Evolutionary conservation across 2,888 invertebrate genomes (phyloP).

Genomic region (Erebia ligea): DNA sequence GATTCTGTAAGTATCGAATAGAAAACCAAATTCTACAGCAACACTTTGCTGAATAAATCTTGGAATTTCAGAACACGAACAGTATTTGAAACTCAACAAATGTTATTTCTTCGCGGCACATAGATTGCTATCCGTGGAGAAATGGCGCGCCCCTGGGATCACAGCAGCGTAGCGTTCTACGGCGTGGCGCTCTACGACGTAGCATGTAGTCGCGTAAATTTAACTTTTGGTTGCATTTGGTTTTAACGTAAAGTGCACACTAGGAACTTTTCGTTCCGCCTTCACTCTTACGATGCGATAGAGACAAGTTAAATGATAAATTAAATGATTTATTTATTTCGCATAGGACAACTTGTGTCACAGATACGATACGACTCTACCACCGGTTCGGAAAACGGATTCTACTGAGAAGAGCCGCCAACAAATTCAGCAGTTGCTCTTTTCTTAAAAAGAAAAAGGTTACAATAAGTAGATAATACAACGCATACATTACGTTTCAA

Average conservation of each 20-base stretch:
- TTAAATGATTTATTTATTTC: too few species aligned
- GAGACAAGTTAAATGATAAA: too few species aligned
- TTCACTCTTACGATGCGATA: too few species aligned
- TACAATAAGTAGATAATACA: too few species aligned
- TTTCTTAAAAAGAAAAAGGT: too few species aligned
- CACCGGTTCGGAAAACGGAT: too few species aligned
- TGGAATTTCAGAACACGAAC: conserved; percentile 29
- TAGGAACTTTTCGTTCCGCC: not conserved
- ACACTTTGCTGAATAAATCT: conserved; percentile 23
- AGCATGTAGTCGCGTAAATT: conserved; percentile 24
- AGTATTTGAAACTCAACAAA: conserved; percentile 37
- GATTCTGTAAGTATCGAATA: not conserved
- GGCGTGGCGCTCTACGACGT: conserved; percentile 30
- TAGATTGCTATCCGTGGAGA: conserved; percentile 33
- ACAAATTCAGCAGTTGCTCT: too few species aligned
- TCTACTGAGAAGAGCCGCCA: too few species aligned
- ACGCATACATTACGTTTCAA: too few species aligned
- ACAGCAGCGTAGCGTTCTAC: conserved; percentile 26
- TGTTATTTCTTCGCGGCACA: conserved; percentile 36
- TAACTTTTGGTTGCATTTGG: conserved; percentile 15
- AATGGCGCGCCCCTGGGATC: conserved; percentile 31
- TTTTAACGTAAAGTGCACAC: conserved; percentile 1
- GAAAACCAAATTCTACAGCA: conserved; percentile 6
- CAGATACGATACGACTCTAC: too few species aligned
- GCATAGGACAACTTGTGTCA: too few species aligned